Percentiles rank a stretch among this genome's conserved stretches.
These are phyloP conservation scores for Drosophila sucinea DNA, from an alignment of 1,140 invertebrate genomes.

Conservation along the genomic window DNA sequence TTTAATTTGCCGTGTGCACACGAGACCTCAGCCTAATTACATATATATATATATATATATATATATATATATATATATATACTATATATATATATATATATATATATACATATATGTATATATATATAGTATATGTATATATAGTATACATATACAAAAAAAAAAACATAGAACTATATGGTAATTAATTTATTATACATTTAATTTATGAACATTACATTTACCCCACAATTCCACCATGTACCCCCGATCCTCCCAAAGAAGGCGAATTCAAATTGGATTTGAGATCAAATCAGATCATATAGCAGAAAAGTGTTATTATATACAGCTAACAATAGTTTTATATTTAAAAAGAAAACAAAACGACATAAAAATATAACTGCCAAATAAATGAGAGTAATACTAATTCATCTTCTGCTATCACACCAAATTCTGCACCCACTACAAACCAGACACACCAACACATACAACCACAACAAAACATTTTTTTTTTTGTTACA, in stretches of 20 bases:
- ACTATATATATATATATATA: slow-evolving; percentile 11
- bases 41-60: slow-evolving; percentile 18
- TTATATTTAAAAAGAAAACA: not conserved
- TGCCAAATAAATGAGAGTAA: slow-evolving; percentile 65
- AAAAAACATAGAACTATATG: slow-evolving; percentile 13
- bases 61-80: slow-evolving; percentile 16
- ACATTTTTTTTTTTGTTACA: slow-evolving; percentile 5
- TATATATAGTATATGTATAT: slow-evolving; percentile 9
- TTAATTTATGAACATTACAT: slow-evolving; percentile 48
- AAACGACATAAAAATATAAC: slow-evolving; percentile 57
- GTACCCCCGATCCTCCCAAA: slow-evolving; percentile 11
- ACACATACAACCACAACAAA: slow-evolving; percentile 2
- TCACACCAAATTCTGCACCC: slow-evolving; percentile 30
- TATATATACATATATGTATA: slow-evolving; percentile 19
- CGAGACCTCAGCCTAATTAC: slow-evolving; percentile 50
- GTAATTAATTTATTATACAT: slow-evolving; percentile 57
- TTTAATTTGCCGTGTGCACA: slow-evolving; percentile 17
- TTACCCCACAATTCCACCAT: not conserved
- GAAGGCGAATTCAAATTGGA: slow-evolving; percentile 25
- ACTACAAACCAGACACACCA: slow-evolving; percentile 12
- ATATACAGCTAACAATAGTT: slow-evolving; percentile 8
- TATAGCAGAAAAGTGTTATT: slow-evolving; percentile 40
- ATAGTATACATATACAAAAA: not conserved
- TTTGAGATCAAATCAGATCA: slow-evolving; percentile 44
- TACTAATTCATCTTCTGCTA: slow-evolving; percentile 42